These are phyloP conservation scores for Malurus alboscapulatus DNA, from an alignment of 2,113 vertebrate species.

Conservation along the genomic window DNA sequence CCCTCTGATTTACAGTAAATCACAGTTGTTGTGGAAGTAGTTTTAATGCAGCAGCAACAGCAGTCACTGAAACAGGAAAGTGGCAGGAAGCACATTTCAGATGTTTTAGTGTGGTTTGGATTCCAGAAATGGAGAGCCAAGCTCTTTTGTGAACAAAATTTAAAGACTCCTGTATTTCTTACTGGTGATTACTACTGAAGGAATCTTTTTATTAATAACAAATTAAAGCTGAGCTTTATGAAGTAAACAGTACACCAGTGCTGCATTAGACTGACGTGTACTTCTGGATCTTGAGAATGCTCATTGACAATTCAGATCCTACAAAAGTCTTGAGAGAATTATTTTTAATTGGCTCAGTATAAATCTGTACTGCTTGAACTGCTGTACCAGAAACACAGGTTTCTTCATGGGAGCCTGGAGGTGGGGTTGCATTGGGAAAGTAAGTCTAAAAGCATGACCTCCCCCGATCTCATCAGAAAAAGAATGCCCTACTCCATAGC, in stretches of 20 bases:
- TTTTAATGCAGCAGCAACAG: background rate
- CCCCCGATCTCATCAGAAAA: background rate
- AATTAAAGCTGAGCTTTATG: background rate
- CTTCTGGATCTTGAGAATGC: background rate
- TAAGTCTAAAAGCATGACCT: background rate
- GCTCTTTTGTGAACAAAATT: background rate
- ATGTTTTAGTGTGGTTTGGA: background rate
- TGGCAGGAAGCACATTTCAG: background rate
- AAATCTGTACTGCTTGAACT: background rate
- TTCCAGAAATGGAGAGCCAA: background rate
- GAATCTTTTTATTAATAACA: background rate
- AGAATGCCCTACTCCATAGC: accelerated
- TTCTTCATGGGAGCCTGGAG: background rate
- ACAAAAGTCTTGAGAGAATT: background rate
- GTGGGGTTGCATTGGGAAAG: background rate
- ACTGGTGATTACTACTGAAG: background rate
- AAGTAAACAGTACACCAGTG: background rate
- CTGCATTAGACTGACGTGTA: background rate
- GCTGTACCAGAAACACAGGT: background rate
- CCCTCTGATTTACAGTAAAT: background rate
- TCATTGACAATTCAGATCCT: background rate
- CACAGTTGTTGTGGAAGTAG: background rate
- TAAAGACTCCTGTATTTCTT: background rate
- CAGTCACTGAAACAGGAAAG: background rate
- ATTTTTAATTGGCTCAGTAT: background rate